phyloP scores from a whole-genome alignment of 2,888 invertebrate genomes.

The Drosophila stalkeri region DNA sequence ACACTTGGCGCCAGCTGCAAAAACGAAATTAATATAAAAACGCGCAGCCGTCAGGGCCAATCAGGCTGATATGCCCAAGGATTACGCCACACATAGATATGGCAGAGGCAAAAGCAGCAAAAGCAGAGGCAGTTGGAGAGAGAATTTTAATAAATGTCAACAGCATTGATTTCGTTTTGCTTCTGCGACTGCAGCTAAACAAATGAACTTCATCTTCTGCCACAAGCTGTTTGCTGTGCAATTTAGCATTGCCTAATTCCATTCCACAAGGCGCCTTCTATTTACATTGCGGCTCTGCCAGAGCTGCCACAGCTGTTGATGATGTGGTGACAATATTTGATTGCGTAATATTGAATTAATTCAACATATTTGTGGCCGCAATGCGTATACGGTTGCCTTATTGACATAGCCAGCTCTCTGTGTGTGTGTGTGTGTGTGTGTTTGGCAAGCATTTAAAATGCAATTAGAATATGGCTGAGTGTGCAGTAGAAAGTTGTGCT shows the following conservation, averaged over 20 bases:
- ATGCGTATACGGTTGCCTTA: slow-evolving; percentile 51
- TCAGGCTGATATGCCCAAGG: slow-evolving; percentile 19
- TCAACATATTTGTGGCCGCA: slow-evolving; percentile 71
- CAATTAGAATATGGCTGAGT: slow-evolving; percentile 53
- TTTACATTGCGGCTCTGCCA: slow-evolving; percentile 31
- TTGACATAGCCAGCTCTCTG: slow-evolving; percentile 12
- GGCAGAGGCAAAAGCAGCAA: too few species aligned
- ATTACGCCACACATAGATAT: slow-evolving; percentile 28
- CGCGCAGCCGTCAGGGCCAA: slow-evolving; percentile 43
- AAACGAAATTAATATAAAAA: slow-evolving; percentile 70
- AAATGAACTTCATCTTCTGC: slow-evolving; percentile 33
- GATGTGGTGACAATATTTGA: slow-evolving; percentile 79
- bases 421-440: slow-evolving; percentile 3
- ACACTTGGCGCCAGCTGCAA: slow-evolving; percentile 55
- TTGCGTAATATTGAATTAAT: slow-evolving; percentile 79
- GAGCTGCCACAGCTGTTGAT: slow-evolving; percentile 67
- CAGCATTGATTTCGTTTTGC: slow-evolving; percentile 9
- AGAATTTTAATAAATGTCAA: slow-evolving; percentile 13
- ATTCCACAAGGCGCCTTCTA: slow-evolving; percentile 49
- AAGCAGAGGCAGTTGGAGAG: not conserved
- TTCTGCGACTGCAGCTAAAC: slow-evolving; percentile 17
- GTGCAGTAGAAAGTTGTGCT: slow-evolving; percentile 32
- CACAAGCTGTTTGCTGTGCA: slow-evolving; percentile 56
- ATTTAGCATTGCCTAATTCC: slow-evolving; percentile 66
- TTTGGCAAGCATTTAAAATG: slow-evolving; percentile 56